phyloP scores from a whole-genome alignment of 2,888 invertebrate genomes.

The Oscheius myriophilus region DNA sequence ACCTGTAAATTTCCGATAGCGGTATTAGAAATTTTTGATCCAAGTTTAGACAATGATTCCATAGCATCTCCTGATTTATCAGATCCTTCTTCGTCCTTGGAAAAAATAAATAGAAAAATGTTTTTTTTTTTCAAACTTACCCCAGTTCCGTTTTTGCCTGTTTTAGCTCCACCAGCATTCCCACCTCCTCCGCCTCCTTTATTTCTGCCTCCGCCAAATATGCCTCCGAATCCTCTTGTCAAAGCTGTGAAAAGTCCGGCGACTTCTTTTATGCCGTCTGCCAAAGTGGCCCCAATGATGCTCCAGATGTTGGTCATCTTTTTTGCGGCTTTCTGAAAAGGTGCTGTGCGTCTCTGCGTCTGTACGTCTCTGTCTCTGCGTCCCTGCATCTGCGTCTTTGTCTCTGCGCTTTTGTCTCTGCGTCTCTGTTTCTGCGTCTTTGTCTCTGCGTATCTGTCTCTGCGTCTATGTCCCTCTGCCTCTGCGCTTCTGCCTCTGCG shows the following conservation, averaged over 20 bases:
- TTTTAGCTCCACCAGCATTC: no score
- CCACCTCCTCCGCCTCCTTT: no score
- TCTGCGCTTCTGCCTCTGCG: no score
- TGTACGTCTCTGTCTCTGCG: no score
- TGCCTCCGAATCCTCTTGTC: no score
- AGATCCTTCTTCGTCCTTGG: not conserved
- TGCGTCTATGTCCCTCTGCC: no score
- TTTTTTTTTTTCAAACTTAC: not conserved
- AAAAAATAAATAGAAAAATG: not conserved
- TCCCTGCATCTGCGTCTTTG: no score
- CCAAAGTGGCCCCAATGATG: not conserved
- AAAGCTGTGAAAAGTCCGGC: not conserved
- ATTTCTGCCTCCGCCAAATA: no score
- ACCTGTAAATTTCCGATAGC: constrained; percentile 8
- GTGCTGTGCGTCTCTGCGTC: no score
- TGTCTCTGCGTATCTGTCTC: no score
- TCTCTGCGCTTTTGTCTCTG: no score
- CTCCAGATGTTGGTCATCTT: constrained; percentile 12
- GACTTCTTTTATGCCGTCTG: not conserved
- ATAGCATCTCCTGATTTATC: not conserved
- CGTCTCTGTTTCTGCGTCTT: no score
- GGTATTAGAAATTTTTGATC: not conserved
- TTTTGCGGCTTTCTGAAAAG: constrained; percentile 10
- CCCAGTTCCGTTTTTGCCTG: not conserved
- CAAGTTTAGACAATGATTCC: not conserved